These are phyloP conservation scores for Spea multiplicata DNA, from an alignment of 2,113 vertebrate species.

Conservation along the genomic window DNA sequence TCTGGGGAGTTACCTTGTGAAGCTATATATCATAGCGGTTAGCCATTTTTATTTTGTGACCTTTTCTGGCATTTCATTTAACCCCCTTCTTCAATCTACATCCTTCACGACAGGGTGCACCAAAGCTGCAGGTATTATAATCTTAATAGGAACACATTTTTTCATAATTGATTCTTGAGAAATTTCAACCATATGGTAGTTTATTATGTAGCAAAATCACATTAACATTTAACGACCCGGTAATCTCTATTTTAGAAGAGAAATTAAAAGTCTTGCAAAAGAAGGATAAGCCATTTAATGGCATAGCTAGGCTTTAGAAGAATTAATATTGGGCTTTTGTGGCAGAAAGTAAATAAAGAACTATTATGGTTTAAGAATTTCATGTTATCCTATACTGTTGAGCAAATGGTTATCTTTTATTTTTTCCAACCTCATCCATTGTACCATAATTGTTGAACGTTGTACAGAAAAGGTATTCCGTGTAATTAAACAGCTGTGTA, in stretches of 20 bases:
- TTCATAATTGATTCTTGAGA: constrained; percentile 38
- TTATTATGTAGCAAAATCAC: constrained; percentile 34
- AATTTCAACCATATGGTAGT: constrained; percentile 26
- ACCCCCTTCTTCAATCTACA: constrained; percentile 1
- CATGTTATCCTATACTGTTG: too few species aligned
- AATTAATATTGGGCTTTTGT: too few species aligned
- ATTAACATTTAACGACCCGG: constrained; percentile 18
- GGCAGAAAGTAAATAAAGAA: too few species aligned
- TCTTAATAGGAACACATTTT: constrained; percentile 32
- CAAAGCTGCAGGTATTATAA: constrained; percentile 9
- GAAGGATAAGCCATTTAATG: background rate
- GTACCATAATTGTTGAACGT: too few species aligned
- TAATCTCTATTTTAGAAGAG: constrained; percentile 5
- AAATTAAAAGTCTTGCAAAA: constrained; percentile 7
- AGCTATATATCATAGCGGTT: background rate
- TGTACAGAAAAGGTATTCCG: too few species aligned
- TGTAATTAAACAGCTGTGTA: too few species aligned
- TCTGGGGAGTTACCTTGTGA: background rate
- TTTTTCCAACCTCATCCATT: too few species aligned
- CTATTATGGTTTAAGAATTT: too few species aligned
- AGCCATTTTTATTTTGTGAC: background rate
- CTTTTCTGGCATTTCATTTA: constrained; percentile 16
- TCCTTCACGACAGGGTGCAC: background rate
- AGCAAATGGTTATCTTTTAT: too few species aligned
- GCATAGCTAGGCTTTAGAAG: background rate